phyloP scores from a whole-genome alignment of 2,113 vertebrate species.

The Rhagologus leucostigma region DNA sequence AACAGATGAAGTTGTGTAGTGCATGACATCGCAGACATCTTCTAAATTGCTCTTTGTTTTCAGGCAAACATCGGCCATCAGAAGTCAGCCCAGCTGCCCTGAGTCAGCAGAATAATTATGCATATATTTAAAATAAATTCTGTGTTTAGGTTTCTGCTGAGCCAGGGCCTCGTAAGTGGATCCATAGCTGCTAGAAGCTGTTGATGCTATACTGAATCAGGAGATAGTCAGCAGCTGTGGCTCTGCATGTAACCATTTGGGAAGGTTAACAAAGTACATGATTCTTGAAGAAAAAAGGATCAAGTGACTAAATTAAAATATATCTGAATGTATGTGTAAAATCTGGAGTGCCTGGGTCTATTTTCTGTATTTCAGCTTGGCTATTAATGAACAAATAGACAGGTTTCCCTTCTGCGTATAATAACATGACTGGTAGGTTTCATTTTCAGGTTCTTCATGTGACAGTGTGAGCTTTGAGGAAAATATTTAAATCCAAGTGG shows the following conservation, averaged over 20 bases:
- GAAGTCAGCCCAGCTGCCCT: not conserved
- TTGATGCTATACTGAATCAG: not conserved
- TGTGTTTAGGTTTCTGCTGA: conserved; percentile 2
- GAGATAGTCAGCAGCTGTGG: not conserved
- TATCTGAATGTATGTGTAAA: not conserved
- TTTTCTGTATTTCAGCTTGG: not conserved
- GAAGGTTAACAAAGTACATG: not conserved
- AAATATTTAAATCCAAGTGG: not conserved
- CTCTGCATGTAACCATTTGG: not conserved
- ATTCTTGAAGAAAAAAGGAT: not conserved
- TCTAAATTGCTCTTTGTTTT: conserved; percentile 6
- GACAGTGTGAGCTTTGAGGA: not conserved
- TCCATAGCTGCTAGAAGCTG: not conserved
- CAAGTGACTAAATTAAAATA: not conserved
- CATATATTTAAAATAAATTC: not conserved
- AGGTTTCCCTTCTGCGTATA: not conserved
- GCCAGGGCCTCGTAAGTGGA: not conserved
- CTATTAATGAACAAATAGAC: not conserved
- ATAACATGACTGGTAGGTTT: not conserved
- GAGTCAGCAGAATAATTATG: conserved; percentile 24
- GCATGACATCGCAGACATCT: not conserved
- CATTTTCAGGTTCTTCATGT: conserved; percentile 6
- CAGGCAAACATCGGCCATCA: not conserved
- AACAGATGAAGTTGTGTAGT: not conserved
- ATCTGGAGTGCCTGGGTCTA: not conserved